Evolutionary conservation across 2,797 vertebrate species (phyloP).

Genomic region (Scomberomorus guttatus): DNA sequence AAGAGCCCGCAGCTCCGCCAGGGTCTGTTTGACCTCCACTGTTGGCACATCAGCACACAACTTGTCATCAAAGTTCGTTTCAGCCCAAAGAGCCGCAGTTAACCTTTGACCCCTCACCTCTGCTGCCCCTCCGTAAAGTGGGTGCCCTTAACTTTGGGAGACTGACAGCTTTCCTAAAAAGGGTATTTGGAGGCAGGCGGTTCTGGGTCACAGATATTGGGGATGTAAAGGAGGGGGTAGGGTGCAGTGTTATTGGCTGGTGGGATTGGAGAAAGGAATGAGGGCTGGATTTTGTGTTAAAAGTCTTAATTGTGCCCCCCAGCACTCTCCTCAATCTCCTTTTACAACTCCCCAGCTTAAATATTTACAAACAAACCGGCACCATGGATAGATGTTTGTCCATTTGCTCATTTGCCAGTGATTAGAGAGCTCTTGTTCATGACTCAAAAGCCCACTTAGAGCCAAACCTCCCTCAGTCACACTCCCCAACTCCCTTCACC

Average conservation of each 20-base stretch:
- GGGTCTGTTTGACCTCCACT: slow-evolving; percentile 77
- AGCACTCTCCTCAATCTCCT: slow-evolving; percentile 56
- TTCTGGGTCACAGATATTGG: slow-evolving; percentile 56
- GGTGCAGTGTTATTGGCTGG: slow-evolving; percentile 35
- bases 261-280: slow-evolving; percentile 25
- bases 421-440: slow-evolving; percentile 72
- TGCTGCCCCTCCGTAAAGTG: slow-evolving; percentile 76
- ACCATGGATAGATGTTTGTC: slow-evolving; percentile 64
- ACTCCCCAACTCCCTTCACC: slow-evolving; percentile 33
- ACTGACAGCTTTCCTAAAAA: slow-evolving; percentile 79
- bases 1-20: slow-evolving; percentile 60
- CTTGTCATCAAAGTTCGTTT: slow-evolving; percentile 83
- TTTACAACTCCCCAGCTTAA: slow-evolving; percentile 72
- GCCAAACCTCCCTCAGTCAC: slow-evolving; percentile 16
- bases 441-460: slow-evolving; percentile 60
- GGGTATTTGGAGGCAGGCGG: slow-evolving; percentile 39
- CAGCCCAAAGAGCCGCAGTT: slow-evolving; percentile 82
- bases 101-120: slow-evolving; percentile 83
- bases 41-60: slow-evolving; percentile 70
- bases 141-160: slow-evolving; percentile 75
- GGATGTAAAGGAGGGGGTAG: slow-evolving; percentile 11
- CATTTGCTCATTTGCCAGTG: slow-evolving; percentile 73
- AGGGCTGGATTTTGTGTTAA: slow-evolving; percentile 38
- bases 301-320: slow-evolving; percentile 58
- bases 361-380: slow-evolving; percentile 81